A percentile compares a stretch with the other conserved stretches of the same genome.
Conservation (phyloP, 2,888 invertebrate genomes). For the Parascotia fuliginaria region DNA sequence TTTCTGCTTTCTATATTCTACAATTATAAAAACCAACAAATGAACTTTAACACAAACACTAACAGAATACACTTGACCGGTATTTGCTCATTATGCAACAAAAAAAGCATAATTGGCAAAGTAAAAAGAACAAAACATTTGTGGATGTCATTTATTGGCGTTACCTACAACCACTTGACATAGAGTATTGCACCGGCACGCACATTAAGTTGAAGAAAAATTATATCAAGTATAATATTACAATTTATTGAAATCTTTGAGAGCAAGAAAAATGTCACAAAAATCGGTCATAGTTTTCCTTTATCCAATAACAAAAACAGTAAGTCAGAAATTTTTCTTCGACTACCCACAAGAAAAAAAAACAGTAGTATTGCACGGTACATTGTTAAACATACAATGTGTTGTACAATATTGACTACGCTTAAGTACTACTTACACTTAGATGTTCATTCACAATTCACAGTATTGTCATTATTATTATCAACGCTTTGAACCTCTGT, state of each 20-base stretch:
- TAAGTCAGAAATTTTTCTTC: conserved; percentile 30
- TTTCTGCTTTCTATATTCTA: conserved; percentile 10
- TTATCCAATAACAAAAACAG: neutral
- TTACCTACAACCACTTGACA: conserved; percentile 32
- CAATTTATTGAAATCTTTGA: conserved; percentile 1
- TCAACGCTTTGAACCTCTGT: too few relatives aligned
- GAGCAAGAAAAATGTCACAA: neutral
- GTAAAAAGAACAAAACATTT: conserved; percentile 56
- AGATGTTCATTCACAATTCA: conserved; percentile 3
- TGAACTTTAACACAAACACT: conserved; percentile 41
- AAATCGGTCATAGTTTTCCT: neutral
- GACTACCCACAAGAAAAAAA: conserved; percentile 29
- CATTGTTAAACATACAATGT: conserved; percentile 35
- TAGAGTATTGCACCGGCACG: conserved; percentile 46
- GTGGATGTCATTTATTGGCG: conserved; percentile 81
- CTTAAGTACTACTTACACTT: conserved; percentile 32
- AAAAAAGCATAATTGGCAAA: conserved; percentile 83
- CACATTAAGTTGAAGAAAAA: conserved; percentile 43
- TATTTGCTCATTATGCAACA: conserved; percentile 84
- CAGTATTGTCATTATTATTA: neutral
- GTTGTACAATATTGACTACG: conserved; percentile 32
- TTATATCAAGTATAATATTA: neutral
- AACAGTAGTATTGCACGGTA: conserved; percentile 31
- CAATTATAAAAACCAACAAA: conserved; percentile 33
- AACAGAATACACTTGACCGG: conserved; percentile 58